These are phyloP conservation scores for Caenorhabditis imperialis DNA, from an alignment of 2,888 invertebrate genomes.

Conservation along the genomic window DNA sequence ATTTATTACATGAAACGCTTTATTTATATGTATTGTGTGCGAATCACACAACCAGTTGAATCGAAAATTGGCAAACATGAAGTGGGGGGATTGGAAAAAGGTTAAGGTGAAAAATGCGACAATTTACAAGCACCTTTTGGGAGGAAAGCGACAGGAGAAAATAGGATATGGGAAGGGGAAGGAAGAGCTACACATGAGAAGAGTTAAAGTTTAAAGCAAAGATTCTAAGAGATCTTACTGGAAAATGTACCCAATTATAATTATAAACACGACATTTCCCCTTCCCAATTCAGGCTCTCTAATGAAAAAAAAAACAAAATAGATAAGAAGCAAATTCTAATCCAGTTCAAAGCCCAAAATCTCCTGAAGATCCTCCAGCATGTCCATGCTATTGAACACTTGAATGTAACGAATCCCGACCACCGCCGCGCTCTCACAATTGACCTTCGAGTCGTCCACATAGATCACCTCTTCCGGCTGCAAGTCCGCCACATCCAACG, in stretches of 20 bases:
- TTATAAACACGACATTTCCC: no score
- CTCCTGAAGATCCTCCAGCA: conserved; percentile 57
- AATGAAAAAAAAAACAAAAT: conserved; percentile 9
- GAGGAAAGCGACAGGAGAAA: no score
- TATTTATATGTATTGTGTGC: no score
- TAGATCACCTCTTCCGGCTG: conserved; percentile 53
- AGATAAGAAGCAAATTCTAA: conserved; percentile 5
- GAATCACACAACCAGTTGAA: no score
- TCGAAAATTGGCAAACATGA: not conserved
- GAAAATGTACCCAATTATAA: no score
- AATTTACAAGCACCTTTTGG: conserved; percentile 49
- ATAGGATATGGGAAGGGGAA: not conserved
- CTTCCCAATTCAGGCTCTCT: no score
- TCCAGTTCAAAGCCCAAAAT: conserved; percentile 57
- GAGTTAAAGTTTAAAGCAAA: no score
- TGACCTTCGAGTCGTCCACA: conserved; percentile 56
- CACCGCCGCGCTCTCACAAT: conserved; percentile 50
- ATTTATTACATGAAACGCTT: no score
- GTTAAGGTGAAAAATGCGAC: conserved; percentile 34
- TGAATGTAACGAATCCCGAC: conserved; percentile 53
- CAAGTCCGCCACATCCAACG: conserved; percentile 36
- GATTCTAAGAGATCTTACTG: no score
- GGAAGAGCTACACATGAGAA: no score
- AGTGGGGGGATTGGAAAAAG: conserved; percentile 5
- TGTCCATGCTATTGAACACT: conserved; percentile 58